Conservation (phyloP, 2,888 invertebrate species). For the Parelbella ahira region DNA sequence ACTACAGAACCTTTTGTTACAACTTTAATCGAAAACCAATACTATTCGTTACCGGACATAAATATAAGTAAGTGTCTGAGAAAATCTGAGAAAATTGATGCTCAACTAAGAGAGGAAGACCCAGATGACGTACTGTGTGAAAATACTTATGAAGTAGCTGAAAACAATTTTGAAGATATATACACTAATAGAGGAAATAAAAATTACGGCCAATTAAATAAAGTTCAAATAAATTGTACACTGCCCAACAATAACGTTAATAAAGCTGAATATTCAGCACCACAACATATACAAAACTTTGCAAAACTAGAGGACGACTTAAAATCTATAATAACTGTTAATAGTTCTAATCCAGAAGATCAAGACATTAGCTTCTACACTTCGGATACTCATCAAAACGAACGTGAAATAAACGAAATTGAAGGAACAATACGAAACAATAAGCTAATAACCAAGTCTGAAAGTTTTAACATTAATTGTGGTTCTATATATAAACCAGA, state of each 20-base stretch:
- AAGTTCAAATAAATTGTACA: slow-evolving; percentile 43
- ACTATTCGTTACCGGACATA: slow-evolving; percentile 86
- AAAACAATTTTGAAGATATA: slow-evolving; percentile 66
- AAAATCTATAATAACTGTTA: slow-evolving; percentile 69
- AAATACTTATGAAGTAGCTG: slow-evolving; percentile 69
- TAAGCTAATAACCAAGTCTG: slow-evolving; percentile 69
- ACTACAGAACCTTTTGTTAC: slow-evolving; percentile 74
- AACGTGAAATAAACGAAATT: slow-evolving; percentile 75
- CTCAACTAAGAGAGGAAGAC: slow-evolving; percentile 81
- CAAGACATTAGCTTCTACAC: slow-evolving; percentile 53
- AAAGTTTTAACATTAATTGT: slow-evolving; percentile 56
- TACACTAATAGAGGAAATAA: slow-evolving; percentile 53
- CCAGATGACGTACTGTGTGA: slow-evolving; percentile 67
- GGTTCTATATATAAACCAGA: slow-evolving; percentile 51
- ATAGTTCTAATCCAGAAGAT: slow-evolving; percentile 67
- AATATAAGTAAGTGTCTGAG: slow-evolving; percentile 85
- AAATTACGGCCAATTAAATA: slow-evolving; percentile 69
- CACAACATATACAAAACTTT: slow-evolving; percentile 59
- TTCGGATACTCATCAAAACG: slow-evolving; percentile 69
- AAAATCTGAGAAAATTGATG: slow-evolving; percentile 86
- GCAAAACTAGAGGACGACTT: slow-evolving; percentile 70
- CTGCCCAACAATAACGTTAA: slow-evolving; percentile 39
- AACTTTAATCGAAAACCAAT: slow-evolving; percentile 83
- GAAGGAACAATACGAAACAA: slow-evolving; percentile 74
- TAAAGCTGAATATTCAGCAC: slow-evolving; percentile 53